phyloP scores from a whole-genome alignment of 2,797 vertebrate genomes.

The Megalops cyprinoides region DNA sequence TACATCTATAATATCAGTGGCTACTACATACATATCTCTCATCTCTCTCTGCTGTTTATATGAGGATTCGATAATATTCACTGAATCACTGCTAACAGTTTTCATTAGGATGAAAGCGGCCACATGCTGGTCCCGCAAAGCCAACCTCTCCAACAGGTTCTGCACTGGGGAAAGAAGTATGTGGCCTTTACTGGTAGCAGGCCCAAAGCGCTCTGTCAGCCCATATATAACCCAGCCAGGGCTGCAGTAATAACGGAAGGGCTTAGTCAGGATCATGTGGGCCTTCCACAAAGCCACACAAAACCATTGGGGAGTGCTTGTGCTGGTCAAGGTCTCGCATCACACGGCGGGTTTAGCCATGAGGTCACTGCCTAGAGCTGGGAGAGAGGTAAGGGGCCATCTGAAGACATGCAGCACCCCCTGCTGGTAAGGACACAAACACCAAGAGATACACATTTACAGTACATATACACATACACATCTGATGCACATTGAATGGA shows the following conservation, averaged over 20 bases:
- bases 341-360: constrained; percentile 71
- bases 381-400: constrained; percentile 25
- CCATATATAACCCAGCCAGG: constrained; percentile 86
- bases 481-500: no score
- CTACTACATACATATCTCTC: no score
- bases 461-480: no score
- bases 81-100: background rate
- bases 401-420: constrained; percentile 64
- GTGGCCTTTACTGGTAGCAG: constrained; percentile 72
- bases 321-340: constrained; percentile 68
- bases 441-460: background rate
- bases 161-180: constrained; percentile 47
- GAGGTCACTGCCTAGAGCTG: constrained; percentile 55
- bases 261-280: constrained; percentile 84
- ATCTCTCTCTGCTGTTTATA: no score
- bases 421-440: constrained; percentile 58
- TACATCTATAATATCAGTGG: no score
- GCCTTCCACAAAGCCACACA: constrained; percentile 81
- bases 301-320: constrained; percentile 76
- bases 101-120: background rate
- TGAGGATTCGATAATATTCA: background rate
- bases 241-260: constrained; percentile 83
- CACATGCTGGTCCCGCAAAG: constrained; percentile 21
- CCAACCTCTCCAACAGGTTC: constrained; percentile 54
- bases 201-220: constrained; percentile 63